Conservation (phyloP, 2,888 invertebrate species). For the Drosophila koepferae region DNA sequence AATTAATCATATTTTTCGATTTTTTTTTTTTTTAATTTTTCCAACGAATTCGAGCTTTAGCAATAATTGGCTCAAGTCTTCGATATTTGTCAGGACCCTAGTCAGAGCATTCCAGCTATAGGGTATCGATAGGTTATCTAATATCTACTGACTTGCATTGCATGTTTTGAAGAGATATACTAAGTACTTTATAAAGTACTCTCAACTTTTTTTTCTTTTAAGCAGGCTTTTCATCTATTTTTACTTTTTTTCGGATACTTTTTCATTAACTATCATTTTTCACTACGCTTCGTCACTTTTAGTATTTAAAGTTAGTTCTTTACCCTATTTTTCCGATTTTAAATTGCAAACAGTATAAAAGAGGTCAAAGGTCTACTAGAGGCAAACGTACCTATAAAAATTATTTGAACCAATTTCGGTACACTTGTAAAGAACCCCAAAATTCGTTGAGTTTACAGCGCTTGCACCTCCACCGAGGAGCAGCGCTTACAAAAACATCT, state of each 20-base stretch:
- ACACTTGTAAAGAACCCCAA: slow-evolving; percentile 4
- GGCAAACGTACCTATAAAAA: slow-evolving; percentile 13
- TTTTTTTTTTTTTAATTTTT: no score
- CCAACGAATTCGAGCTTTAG: no score
- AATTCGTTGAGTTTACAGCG: slow-evolving; percentile 19
- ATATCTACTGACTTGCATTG: no score
- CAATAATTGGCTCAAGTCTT: no score
- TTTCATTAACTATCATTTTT: slow-evolving; percentile 21
- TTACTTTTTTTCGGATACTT: neutral
- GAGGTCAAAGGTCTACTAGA: slow-evolving; percentile 11
- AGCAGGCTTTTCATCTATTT: slow-evolving; percentile 38
- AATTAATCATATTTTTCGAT: no score
- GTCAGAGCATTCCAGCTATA: no score
- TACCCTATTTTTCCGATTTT: slow-evolving; percentile 38
- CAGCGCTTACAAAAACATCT: slow-evolving; percentile 6
- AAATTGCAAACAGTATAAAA: slow-evolving; percentile 47
- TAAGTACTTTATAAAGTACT: neutral
- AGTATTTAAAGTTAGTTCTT: slow-evolving; percentile 40
- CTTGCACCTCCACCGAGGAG: slow-evolving; percentile 14
- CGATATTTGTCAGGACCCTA: no score
- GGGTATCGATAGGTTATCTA: no score
- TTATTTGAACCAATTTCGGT: slow-evolving; percentile 20
- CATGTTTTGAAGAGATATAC: no score
- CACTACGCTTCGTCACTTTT: slow-evolving; percentile 45
- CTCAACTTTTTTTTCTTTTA: neutral